Evolutionary conservation across 2,888 invertebrate genomes (phyloP), one percentile per base, ranked within the genome.

Genomic region (Empis livida): DNA sequence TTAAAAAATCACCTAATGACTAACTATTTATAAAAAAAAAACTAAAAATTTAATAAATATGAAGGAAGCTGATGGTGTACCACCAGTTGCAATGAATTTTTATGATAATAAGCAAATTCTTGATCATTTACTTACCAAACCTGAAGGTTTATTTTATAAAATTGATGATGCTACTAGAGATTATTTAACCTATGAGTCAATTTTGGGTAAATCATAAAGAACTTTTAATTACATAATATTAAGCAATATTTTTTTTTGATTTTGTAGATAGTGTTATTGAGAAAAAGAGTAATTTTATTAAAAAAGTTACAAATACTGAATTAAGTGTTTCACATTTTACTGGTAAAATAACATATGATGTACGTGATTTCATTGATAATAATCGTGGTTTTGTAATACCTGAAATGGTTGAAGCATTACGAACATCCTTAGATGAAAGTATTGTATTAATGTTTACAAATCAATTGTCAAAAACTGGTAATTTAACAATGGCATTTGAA

Each of bases 281-380:
- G 39, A 68, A 64, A 51, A 63, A 63, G 49, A 68, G 67, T 51
- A 62, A 65, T 49, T 67, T 66, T 52, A 60, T 70, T 31, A 67
- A 70, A 54, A 63, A 64, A 51, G 62, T 63, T 49, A 63, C 63
- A 44, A 73, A 73, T 43, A 78, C 82, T 60, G 81, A 84, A 64
- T 91, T 94, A 59, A 80, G 82, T 23, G 80, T 94, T 20, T 84
- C 89, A 20, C 95, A 95, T 69, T 95, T 86, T 61, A 91, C 92
- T 13, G 93, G 94, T 15, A 85, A 83, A 69, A 81, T 93, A 13
- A 79, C 77, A 56, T 95, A 95, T 64, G 84, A 88, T 58, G 82
- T 82, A 0, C 75, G 79, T 53, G 84, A 88, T 61, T 87, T 94
- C 73, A 76, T 87, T 20, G 85, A 87, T 57, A 90, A 88, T 65